A percentile compares a stretch with the other conserved stretches of the same genome.
Evolutionary conservation across 2,888 invertebrate genomes (phyloP).

Genomic region (Odontocerum albicorne): DNA sequence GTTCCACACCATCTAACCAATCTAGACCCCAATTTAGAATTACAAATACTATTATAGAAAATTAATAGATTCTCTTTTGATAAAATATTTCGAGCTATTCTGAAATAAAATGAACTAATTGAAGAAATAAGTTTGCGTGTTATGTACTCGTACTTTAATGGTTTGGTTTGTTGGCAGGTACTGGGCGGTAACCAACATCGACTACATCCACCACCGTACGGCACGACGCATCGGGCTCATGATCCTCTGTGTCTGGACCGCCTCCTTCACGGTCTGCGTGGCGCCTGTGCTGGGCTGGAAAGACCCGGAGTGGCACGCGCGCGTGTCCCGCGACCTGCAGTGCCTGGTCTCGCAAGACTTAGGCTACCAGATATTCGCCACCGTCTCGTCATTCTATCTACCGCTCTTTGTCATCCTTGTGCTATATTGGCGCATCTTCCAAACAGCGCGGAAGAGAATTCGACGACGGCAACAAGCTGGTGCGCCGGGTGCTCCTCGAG

Average conservation of each 20-base stretch:
- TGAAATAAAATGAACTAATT: neutral
- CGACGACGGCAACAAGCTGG: slow-evolving; percentile 67
- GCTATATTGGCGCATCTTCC: slow-evolving; percentile 88
- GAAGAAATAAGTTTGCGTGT: no score
- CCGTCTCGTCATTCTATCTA: slow-evolving; percentile 87
- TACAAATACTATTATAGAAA: no score
- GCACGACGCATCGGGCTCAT: slow-evolving; percentile 75
- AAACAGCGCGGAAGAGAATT: slow-evolving; percentile 85
- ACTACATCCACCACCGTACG: slow-evolving; percentile 84
- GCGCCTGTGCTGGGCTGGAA: slow-evolving; percentile 89
- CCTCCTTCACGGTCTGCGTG: slow-evolving; percentile 81
- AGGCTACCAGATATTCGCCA: slow-evolving; percentile 85
- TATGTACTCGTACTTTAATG: no score
- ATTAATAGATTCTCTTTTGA: no score
- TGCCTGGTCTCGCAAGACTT: slow-evolving; percentile 86
- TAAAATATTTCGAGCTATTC: no score
- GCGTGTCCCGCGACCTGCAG: slow-evolving; percentile 63
- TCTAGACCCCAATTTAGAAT: no score
- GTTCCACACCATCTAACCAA: no score
- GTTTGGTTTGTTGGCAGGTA: slow-evolving; percentile 57
- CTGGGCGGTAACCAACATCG: slow-evolving; percentile 90
- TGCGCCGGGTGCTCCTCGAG: slow-evolving; percentile 51
- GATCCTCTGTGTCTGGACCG: slow-evolving; percentile 83
- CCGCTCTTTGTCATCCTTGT: slow-evolving; percentile 85
- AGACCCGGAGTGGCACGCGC: slow-evolving; percentile 58